These are phyloP conservation scores for Homalodisca vitripennis DNA, from an alignment of 1,140 invertebrate genomes.

Conservation along the genomic window DNA sequence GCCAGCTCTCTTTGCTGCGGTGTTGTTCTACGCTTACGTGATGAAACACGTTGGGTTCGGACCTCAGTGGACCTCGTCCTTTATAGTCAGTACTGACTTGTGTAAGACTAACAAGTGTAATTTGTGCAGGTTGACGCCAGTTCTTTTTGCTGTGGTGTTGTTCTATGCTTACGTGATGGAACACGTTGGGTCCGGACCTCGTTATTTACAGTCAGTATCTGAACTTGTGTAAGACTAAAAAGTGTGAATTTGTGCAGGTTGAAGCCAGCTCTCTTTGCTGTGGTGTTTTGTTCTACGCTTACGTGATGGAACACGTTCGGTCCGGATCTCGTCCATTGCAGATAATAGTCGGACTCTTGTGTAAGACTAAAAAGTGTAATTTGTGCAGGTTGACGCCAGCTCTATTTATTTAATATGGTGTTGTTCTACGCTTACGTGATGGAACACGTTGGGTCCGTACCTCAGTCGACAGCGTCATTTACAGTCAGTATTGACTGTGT, in stretches of 20 bases:
- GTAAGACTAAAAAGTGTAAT: too few relatives aligned
- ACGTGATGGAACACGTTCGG: too few relatives aligned
- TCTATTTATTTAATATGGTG: conserved; percentile 60
- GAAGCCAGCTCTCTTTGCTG: too few relatives aligned
- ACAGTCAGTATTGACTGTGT: conserved; percentile 61
- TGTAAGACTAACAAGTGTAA: conserved; percentile 65
- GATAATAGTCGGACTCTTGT: too few relatives aligned
- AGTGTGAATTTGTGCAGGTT: conserved; percentile 65
- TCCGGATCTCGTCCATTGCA: too few relatives aligned
- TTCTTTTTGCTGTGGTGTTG: conserved; percentile 61
- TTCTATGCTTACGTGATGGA: conserved; percentile 69
- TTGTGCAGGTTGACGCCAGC: conserved; percentile 66
- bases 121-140: conserved; percentile 58
- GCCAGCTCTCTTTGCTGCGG: conserved; percentile 61
- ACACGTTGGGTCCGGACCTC: conserved; percentile 64
- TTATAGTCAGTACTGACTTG: conserved; percentile 59
- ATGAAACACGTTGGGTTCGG: conserved; percentile 65
- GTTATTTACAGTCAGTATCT: conserved; percentile 62
- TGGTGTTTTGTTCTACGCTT: too few relatives aligned
- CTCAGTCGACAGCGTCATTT: conserved; percentile 65
- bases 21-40: conserved; percentile 68
- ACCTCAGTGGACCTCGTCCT: conserved; percentile 64
- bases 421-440: conserved; percentile 68
- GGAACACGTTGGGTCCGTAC: conserved; percentile 64
- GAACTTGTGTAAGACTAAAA: conserved; percentile 60